Conservation (phyloP, 2,888 invertebrate genomes). For the Metacarcinus magister region DNA sequence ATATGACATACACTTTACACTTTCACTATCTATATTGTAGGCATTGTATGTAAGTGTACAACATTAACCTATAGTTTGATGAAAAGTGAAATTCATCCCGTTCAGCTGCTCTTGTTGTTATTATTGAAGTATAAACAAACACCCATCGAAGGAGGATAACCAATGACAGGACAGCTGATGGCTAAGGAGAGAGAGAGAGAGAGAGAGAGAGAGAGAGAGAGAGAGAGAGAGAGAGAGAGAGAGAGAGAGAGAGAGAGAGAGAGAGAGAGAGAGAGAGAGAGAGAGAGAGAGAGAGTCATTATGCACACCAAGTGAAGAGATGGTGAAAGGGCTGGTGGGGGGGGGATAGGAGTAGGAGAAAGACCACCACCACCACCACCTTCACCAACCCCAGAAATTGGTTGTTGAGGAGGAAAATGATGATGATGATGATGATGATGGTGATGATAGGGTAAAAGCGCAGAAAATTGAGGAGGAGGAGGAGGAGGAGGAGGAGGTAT, state of each 20-base stretch:
- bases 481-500: not conserved
- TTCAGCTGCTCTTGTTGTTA: too few species aligned
- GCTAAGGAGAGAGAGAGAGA: conserved; percentile 29
- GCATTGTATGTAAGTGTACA: too few species aligned
- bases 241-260: not conserved
- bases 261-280: conserved; percentile 19
- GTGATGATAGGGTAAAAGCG: not conserved
- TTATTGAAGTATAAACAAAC: too few species aligned
- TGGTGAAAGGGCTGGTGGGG: not conserved
- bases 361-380: too few species aligned
- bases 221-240: too few species aligned
- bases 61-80: too few species aligned
- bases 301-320: not conserved
- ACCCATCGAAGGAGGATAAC: too few species aligned
- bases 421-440: not conserved
- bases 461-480: not conserved
- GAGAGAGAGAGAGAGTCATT: not conserved
- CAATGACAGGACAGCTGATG: too few species aligned
- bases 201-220: conserved; percentile 10
- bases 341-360: not conserved
- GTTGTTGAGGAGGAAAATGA: not conserved
- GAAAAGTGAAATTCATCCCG: too few species aligned
- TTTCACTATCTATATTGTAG: too few species aligned
- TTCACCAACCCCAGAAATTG: too few species aligned
- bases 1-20: too few species aligned